Evolutionary conservation across 2,888 invertebrate genomes (phyloP).

Genomic region (Meteorus colon): DNA sequence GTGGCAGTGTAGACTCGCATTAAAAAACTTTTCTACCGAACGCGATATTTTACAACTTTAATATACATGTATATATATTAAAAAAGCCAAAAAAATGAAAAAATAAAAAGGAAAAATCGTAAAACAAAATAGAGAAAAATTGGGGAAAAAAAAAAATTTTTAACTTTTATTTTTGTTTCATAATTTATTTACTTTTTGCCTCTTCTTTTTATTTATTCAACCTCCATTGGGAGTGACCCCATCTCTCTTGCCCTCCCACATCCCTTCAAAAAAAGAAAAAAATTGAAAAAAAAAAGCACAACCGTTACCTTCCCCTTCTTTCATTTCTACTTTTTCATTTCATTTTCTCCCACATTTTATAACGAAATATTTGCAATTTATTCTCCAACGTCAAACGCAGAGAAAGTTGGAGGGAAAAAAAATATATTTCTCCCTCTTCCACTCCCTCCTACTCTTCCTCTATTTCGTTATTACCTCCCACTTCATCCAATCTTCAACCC

Average conservation of each 20-base stretch:
- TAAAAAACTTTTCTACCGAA: constrained; percentile 20
- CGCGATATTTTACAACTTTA: constrained; percentile 16
- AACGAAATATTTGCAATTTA: constrained; percentile 16
- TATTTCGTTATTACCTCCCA: constrained; percentile 3
- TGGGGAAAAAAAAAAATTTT: neutral
- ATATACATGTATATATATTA: neutral
- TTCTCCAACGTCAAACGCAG: constrained; percentile 13
- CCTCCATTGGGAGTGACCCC: constrained; percentile 4
- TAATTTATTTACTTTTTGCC: neutral
- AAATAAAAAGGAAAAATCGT: neutral
- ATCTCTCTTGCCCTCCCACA: too few species aligned
- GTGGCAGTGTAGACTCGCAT: constrained; percentile 13
- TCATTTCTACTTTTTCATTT: neutral
- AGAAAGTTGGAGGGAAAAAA: constrained; percentile 6
- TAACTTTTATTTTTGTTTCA: neutral
- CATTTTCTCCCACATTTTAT: neutral
- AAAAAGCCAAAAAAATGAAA: neutral
- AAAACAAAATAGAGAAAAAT: neutral
- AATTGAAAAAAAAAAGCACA: neutral
- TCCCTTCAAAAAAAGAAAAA: neutral
- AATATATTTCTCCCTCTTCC: neutral
- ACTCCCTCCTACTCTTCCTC: neutral
- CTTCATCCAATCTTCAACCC: neutral
- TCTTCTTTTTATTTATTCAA: neutral
- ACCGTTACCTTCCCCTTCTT: neutral